Percentiles rank a stretch among this genome's conserved stretches.
Conservation (phyloP, 2,113 vertebrate genomes). For the Peucedramus taeniatus region DNA sequence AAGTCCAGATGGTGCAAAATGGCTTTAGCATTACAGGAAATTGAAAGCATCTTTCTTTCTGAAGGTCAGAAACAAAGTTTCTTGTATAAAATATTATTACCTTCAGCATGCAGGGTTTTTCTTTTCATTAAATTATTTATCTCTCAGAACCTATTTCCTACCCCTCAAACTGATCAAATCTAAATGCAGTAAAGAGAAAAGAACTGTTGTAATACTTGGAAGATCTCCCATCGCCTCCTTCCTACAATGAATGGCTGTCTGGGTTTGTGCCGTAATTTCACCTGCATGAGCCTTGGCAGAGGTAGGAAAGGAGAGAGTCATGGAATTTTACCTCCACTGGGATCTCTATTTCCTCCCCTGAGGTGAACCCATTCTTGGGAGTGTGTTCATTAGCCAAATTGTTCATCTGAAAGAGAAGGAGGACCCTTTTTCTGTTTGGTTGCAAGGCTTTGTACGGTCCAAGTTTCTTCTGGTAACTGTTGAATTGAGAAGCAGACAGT, state of each 20-base stretch:
- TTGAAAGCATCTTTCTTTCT: background rate
- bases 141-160: background rate
- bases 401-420: background rate
- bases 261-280: background rate
- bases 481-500: background rate
- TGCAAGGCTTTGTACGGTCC: accelerated
- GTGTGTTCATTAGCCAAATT: background rate
- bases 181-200: background rate
- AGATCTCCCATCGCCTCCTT: background rate
- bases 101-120: background rate
- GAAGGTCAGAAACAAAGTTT: background rate
- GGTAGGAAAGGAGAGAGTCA: background rate
- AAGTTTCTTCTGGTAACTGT: background rate
- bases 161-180: background rate
- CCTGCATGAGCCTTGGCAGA: background rate
- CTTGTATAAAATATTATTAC: background rate
- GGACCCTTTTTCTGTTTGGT: background rate
- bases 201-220: background rate
- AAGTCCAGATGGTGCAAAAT: background rate
- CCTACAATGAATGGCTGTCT: background rate
- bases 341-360: background rate
- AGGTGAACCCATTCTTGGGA: background rate
- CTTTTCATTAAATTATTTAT: background rate
- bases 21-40: background rate
- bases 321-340: background rate